These are phyloP conservation scores for Adelosebastes latens DNA, from an alignment of 2,797 vertebrate species.

Conservation along the genomic window DNA sequence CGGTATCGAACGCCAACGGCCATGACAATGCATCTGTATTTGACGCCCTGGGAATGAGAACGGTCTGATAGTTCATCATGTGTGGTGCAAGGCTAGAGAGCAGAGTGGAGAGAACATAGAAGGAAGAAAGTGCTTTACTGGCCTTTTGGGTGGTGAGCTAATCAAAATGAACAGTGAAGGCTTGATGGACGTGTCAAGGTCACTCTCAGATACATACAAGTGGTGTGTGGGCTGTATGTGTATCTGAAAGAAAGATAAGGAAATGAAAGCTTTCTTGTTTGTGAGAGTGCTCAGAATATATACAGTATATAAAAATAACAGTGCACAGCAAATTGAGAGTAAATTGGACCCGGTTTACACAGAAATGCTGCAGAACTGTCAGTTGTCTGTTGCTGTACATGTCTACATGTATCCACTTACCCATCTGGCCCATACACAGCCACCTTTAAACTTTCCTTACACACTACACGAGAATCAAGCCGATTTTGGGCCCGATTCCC, in stretches of 20 bases:
- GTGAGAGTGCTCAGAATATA: not conserved
- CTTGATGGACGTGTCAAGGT: conserved; percentile 21
- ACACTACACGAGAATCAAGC: too few relatives aligned
- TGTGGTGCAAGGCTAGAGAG: not conserved
- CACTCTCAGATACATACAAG: conserved; percentile 3
- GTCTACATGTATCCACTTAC: not conserved
- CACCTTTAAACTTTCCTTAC: too few relatives aligned
- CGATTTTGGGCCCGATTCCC: too few relatives aligned
- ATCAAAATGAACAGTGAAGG: conserved; percentile 30
- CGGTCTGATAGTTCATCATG: not conserved
- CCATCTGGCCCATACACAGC: not conserved
- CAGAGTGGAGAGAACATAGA: not conserved
- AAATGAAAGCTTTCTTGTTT: conserved; percentile 13
- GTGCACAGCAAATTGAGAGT: conserved; percentile 3
- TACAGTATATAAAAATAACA: not conserved
- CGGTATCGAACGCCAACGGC: too few relatives aligned
- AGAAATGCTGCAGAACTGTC: not conserved
- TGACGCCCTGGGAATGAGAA: too few relatives aligned
- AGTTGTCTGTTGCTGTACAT: not conserved
- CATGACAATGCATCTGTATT: too few relatives aligned
- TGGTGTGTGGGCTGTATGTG: not conserved
- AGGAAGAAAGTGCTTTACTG: not conserved
- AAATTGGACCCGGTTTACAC: not conserved
- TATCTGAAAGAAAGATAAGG: not conserved
- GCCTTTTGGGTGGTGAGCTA: not conserved